Conservation (phyloP, 1,140 invertebrate genomes). For the Nylanderia fulva region DNA sequence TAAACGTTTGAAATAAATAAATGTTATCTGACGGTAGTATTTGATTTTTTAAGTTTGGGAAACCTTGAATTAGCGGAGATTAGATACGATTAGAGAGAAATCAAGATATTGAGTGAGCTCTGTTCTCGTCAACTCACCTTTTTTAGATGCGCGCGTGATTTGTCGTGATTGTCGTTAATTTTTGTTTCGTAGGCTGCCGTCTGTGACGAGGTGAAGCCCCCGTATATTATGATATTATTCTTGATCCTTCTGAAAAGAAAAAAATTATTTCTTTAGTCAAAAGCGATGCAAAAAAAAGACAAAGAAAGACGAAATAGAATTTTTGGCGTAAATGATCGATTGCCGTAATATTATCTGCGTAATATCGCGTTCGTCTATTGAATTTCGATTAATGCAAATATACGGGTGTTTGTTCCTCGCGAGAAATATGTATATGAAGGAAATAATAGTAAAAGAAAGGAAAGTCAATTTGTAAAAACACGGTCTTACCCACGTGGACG, state of each 20-base stretch:
- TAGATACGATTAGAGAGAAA: slow-evolving; percentile 39
- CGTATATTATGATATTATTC: neutral
- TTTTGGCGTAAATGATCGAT: neutral
- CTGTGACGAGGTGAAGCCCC: neutral
- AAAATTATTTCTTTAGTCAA: neutral
- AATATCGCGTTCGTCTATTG: neutral
- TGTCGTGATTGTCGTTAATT: slow-evolving; percentile 25
- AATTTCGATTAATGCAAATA: slow-evolving; percentile 4
- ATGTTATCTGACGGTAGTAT: neutral
- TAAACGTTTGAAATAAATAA: neutral
- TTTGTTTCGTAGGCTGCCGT: slow-evolving; percentile 6
- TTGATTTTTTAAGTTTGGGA: slow-evolving; percentile 38
- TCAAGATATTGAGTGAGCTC: neutral
- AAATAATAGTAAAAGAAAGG: slow-evolving; percentile 21
- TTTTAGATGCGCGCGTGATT: slow-evolving; percentile 40
- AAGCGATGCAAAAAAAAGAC: neutral
- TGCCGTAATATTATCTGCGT: neutral
- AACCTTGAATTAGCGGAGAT: slow-evolving; percentile 37
- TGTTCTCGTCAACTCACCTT: slow-evolving; percentile 20
- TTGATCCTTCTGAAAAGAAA: neutral
- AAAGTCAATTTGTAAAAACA: slow-evolving; percentile 43
- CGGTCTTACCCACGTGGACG: slow-evolving; percentile 1
- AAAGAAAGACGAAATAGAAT: neutral
- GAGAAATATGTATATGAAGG: slow-evolving; percentile 9
- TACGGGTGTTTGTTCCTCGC: slow-evolving; percentile 17